Percentiles rank a stretch among this genome's conserved stretches.
Conservation (phyloP, 1,140 invertebrate species). For the Drosophila prosaltans region DNA sequence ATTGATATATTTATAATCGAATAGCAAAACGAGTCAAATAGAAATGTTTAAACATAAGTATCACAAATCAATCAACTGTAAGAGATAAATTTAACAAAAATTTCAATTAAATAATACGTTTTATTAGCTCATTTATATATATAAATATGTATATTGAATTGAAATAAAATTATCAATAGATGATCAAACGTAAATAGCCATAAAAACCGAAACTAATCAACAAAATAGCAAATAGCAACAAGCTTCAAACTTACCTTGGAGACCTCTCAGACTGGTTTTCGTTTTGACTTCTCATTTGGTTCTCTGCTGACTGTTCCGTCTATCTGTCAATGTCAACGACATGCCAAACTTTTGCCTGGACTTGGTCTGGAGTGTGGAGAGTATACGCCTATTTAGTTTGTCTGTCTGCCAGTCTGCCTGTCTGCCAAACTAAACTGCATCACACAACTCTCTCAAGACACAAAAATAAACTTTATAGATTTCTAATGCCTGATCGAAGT, state of each 20-base stretch:
- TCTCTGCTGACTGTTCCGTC: not conserved
- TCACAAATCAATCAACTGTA: no score
- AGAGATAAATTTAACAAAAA: conserved; percentile 48
- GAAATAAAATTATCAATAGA: conserved; percentile 59
- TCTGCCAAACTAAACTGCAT: not conserved
- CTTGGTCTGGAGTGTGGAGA: conserved; percentile 20
- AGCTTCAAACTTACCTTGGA: conserved; percentile 50
- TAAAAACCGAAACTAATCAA: conserved; percentile 72
- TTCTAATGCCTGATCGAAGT: conserved; percentile 55
- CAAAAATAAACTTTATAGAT: conserved; percentile 70
- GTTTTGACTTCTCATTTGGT: not conserved
- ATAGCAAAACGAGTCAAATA: no score
- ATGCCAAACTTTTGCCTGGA: conserved; percentile 41
- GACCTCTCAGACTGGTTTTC: conserved; percentile 7
- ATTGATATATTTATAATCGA: no score
- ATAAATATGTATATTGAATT: conserved; percentile 1
- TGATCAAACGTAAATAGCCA: conserved; percentile 62
- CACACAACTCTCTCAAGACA: conserved; percentile 20
- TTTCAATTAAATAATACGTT: conserved; percentile 67
- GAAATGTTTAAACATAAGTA: no score
- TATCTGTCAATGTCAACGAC: conserved; percentile 52
- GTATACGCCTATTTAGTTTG: conserved; percentile 21
- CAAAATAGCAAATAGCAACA: conserved; percentile 66
- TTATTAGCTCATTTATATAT: not conserved
- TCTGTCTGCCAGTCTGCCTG: not conserved